Base-by-base conservation (phyloP, 2,888 invertebrate species). In the Acrocyrtus sp. region DNA sequence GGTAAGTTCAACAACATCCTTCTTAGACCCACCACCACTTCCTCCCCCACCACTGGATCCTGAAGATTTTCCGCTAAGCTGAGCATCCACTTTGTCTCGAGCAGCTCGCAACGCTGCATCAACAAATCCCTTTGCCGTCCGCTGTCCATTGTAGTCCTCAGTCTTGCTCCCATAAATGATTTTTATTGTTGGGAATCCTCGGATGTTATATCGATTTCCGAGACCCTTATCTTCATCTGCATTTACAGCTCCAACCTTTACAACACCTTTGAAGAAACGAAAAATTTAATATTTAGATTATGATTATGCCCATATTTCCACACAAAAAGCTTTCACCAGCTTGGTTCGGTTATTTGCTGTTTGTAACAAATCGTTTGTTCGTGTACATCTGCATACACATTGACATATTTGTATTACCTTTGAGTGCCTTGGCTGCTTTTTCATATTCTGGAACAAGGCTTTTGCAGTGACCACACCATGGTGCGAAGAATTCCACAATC, bases 401-500 rank as follows among this genome's bases (percentile, higher is more conserved):
- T 61, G 10, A 21, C n/a, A n/a, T n/a, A n/a, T n/a, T n/a, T n/a
- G n/a, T n/a, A 6, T 60, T 77, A 87, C 93, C 94, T 89, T 96
- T 97, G 0, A 99, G 86, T 0, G 96, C 97, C 78, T 88, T 90
- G 1, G 98, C 98, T 58, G 95, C 92, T 86, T 98, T 98, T 75
- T 92, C 90, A 86, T 96, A 98, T 83, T 98, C 98, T 1, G 96
- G 93, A 48, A 92, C 95, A 48, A 99, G 87, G 74, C 88, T 89
- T 84, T 97, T 91, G 85, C 98, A 94, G 83, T 94, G 94, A 12
- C 94, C 95, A 84, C 94, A 98, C 98, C 98, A 98, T 0, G 97
- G 96, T 0, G 98, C 98, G 84, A 89, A 97, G 85, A 96, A 97
- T 83, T 99, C 98, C 0, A 99, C 94, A 69, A 99, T 86, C 98